Percentiles rank a stretch among this genome's conserved stretches.
Evolutionary conservation across 2,797 vertebrate genomes (phyloP).

Genomic region (Cygnus olor): DNA sequence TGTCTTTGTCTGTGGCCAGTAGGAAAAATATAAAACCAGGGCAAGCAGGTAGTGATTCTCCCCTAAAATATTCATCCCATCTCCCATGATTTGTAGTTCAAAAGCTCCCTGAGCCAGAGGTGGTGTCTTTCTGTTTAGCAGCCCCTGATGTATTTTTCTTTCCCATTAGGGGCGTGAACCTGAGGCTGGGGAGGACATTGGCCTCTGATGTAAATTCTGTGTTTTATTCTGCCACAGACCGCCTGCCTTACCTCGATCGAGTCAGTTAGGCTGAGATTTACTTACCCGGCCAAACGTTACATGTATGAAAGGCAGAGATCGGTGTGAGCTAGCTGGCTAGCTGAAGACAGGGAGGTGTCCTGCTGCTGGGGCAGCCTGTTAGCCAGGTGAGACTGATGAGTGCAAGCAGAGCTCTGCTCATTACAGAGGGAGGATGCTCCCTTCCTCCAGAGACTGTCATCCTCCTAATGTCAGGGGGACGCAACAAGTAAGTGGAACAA

Average conservation of each 20-base stretch:
- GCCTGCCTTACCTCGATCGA: background rate
- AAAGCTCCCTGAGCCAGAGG: background rate
- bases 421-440: background rate
- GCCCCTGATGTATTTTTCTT: background rate
- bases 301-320: background rate
- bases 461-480: background rate
- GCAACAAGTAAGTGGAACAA: conserved; percentile 3
- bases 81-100: background rate
- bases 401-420: background rate
- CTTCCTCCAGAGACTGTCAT: background rate
- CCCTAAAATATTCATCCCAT: background rate
- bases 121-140: background rate
- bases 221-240: background rate
- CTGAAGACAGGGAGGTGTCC: background rate
- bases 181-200: background rate
- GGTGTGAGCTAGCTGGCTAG: background rate
- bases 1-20: background rate
- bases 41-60: background rate
- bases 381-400: background rate
- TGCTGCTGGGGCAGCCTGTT: background rate
- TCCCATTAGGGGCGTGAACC: background rate
- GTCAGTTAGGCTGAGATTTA: background rate
- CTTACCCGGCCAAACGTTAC: background rate
- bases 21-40: background rate
- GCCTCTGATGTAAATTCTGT: background rate